Evolutionary conservation across 2,888 invertebrate species (phyloP), one percentile per base, ranked within the genome.

Genomic region (Perizoma affinitatum): DNA sequence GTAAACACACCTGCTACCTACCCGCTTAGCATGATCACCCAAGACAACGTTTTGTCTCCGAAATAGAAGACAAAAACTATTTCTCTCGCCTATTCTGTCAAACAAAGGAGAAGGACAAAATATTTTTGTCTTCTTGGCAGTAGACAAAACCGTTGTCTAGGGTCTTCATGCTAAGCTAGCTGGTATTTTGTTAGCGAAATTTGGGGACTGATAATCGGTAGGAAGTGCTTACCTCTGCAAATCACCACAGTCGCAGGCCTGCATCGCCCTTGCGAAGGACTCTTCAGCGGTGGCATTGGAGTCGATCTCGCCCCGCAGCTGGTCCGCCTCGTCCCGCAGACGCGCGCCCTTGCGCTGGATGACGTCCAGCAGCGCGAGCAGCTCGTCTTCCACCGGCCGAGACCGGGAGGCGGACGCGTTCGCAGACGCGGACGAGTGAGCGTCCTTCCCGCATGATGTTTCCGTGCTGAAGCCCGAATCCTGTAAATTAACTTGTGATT

Each of bases 391-490:
- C 64, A 88, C 95, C 11, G 95, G 95, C 35, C 90, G 91, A 60
- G 91, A 75, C 71, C 92, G 84, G 57, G 83, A 78, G 61, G 96
- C 95, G 43, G 95, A 94, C 49, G 95, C 82, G 52, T 87, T 87
- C 57, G 78, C 92, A 73, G 88, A 85, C 38, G 94, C 87, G 80
- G 95, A 95, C 33, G 95, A 95, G 80, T 96, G 96, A 67, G 96
- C 95, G 82, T 96, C 96, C 84, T 96, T 96, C 76, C 95, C 96
- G 78, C 95, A 95, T 55, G 96, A 96, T 54, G 97, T 96, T 88
- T 97, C 97, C 63, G 97, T 97, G 85, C 97, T 97, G 91, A 97
- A 97, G 57, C 97, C 97, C 51, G 97, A 97, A 89, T 97, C 97
- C 76, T 95, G 86, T 6, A 50, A 52, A 38, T 22, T 22, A 22